Evolutionary conservation across 2,113 vertebrate species (phyloP), one percentile per base, ranked within the genome.

Genomic region (Solenodon paradoxus): DNA sequence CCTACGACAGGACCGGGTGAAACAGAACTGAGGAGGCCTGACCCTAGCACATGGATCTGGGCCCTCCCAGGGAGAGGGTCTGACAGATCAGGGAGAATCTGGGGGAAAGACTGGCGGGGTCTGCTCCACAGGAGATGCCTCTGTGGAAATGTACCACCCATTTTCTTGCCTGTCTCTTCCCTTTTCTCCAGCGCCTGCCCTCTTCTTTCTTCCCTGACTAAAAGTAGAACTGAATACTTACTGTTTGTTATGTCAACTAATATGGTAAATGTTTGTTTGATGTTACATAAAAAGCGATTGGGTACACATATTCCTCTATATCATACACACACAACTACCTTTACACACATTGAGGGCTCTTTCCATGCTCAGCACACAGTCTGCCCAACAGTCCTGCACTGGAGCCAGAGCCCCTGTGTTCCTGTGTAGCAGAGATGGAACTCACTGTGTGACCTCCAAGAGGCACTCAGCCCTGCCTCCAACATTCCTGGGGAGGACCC

Each of bases 121-220:
- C 16, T 30, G 4, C 49, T 20, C 55, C 78, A 59, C 9, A 15
- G 15, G 16, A 30, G 47, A 51, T 11, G 15, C 5, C 2, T 38
- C 16, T 7, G 74, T 28, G 22, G 53, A 38, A 69, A 69, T 3
- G 5, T 0, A 26, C 0, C 0, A 12, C n/a, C 0, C 2, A 7
- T 40, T 15, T 72, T 49, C 42, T 2, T n/a, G 35, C n/a, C n/a
- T 72, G 17, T 26, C 78, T 10, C 11, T 28, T 51, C 55, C 38
- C 24, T 38, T 53, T 7, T 66, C 17, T 59, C 47, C 47, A n/a
- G 45, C 40, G 22, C 49, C 32, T 9, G 28, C 30, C 20, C 40
- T 68, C 28, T 40, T 40, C 72, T 66, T 40, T 72, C n/a, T 49
- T n/a, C 15, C 4, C 7, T 22, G 20, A 32, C 7, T 49, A 64